Base-by-base conservation (phyloP, 1,140 invertebrate species). In the Bicyclus anynana region DNA sequence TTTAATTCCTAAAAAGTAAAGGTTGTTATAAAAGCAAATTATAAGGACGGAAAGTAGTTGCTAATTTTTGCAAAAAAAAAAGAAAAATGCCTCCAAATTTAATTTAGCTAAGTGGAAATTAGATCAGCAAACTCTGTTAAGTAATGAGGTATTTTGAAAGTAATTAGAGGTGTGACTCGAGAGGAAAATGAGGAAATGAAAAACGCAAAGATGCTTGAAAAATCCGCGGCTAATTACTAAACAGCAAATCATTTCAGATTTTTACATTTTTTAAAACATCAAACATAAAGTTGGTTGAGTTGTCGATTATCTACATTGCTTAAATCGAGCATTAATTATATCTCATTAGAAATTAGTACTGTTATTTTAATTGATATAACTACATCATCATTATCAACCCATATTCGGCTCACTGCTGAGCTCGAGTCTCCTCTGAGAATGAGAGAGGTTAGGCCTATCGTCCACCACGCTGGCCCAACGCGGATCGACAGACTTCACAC, bases 81-180 rank as follows among this genome's bases (percentile, higher is more conserved):
- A 20, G 18, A 14, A 40, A 20, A 23, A 23, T 20, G 21, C 53
- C 14, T 1, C 20, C 38, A 20, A 51, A 58, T 58, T 21, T 50
- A 58, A 58, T 58, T 58, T 50, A 2, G 26, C 48, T 58, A 51
- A 58, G 48, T 49, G 55, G 50, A 48, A 23, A 16, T 53, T 48
- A 47, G 50, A 58, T 58, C 47, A 38, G 56, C 26, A 47, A 59
- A 53, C 38, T 53, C 46, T 48, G 42, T 29, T 47, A 59, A 59
- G 42, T 53, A 53, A 59, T 59, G 51, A 59, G 50, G 37, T 21
- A 38, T 29, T 53, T 52, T 46, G 38, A 40, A 40, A 53, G 35
- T 53, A 27, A 51, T 58, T 51, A 58, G 48, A 23, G 47, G 42
- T 23, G 20, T 44, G 42, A 44, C 42, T 44, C 29, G 37, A 51